Percentiles rank a stretch among this genome's conserved stretches.
phyloP scores from a whole-genome alignment of 2,113 vertebrate species.

The Cepphus grylle region DNA sequence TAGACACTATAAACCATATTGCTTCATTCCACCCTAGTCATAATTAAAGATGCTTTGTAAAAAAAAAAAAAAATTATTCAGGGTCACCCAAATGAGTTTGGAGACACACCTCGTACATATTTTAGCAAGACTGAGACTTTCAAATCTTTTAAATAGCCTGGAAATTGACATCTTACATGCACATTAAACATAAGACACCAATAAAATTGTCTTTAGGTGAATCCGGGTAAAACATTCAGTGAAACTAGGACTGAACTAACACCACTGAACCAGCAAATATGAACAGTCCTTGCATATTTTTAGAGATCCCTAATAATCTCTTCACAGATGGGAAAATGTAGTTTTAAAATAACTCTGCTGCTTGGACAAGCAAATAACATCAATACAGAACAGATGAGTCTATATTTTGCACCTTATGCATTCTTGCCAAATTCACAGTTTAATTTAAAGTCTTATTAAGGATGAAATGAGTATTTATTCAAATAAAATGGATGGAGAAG shows the following conservation, averaged over 20 bases:
- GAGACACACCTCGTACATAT: not conserved
- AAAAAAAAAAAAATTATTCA: not conserved
- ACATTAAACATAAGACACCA: not conserved
- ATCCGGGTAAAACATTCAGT: not conserved
- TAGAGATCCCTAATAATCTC: constrained; percentile 24
- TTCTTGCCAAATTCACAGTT: not conserved
- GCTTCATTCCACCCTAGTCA: not conserved
- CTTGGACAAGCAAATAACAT: constrained; percentile 34
- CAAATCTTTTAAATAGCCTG: not conserved
- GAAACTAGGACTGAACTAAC: not conserved
- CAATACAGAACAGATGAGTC: not conserved
- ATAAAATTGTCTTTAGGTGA: constrained; percentile 1
- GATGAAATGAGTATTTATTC: not conserved
- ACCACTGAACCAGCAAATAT: constrained; percentile 18
- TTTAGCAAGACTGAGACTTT: not conserved
- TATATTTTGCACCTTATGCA: constrained; percentile 19
- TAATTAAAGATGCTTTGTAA: not conserved
- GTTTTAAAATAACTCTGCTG: constrained; percentile 53
- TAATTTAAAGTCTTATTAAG: constrained; percentile 14
- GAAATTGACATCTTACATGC: not conserved
- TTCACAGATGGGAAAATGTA: constrained; percentile 3
- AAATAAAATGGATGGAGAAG: not conserved
- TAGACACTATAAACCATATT: rapidly evolving
- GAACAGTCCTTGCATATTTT: not conserved
- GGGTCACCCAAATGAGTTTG: not conserved